Evolutionary conservation across 2,888 invertebrate genomes (phyloP).

Genomic region (Limnephilus lunatus): DNA sequence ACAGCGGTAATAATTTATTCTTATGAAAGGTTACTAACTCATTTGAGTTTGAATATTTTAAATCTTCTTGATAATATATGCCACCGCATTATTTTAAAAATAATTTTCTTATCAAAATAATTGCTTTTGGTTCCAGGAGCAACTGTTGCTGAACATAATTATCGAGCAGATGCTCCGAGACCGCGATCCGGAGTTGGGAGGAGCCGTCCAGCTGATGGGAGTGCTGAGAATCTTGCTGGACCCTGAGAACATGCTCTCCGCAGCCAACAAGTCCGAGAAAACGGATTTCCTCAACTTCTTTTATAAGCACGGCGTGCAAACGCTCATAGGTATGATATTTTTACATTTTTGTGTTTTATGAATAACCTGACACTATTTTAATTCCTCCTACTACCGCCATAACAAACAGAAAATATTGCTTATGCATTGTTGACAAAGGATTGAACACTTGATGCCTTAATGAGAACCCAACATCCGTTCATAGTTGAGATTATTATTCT

Average conservation of each 20-base stretch:
- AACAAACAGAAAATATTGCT: no score
- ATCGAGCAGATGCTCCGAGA: conserved; percentile 99
- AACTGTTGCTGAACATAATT: conserved; percentile 96
- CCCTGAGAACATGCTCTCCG: conserved; percentile 98
- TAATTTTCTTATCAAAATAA: conserved; percentile 25
- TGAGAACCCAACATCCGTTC: not conserved
- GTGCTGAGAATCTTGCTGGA: conserved; percentile 95
- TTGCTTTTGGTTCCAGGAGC: conserved; percentile 82
- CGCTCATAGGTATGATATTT: conserved; percentile 86
- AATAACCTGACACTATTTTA: no score
- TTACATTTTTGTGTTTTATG: no score
- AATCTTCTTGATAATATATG: not conserved
- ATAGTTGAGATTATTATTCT: not conserved
- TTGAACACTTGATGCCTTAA: no score
- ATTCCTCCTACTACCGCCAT: no score
- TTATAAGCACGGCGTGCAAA: conserved; percentile 98
- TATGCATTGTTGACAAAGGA: no score
- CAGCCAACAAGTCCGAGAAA: conserved; percentile 96
- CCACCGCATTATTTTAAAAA: not conserved
- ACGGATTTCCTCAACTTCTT: conserved; percentile 99
- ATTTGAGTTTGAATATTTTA: not conserved
- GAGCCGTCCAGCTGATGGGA: conserved; percentile 97
- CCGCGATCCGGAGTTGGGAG: conserved; percentile 96
- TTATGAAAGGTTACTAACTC: not conserved
- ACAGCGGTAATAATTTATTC: no score